Evolutionary conservation across 2,797 vertebrate genomes (phyloP).

Genomic region (Sciurus vulgaris): DNA sequence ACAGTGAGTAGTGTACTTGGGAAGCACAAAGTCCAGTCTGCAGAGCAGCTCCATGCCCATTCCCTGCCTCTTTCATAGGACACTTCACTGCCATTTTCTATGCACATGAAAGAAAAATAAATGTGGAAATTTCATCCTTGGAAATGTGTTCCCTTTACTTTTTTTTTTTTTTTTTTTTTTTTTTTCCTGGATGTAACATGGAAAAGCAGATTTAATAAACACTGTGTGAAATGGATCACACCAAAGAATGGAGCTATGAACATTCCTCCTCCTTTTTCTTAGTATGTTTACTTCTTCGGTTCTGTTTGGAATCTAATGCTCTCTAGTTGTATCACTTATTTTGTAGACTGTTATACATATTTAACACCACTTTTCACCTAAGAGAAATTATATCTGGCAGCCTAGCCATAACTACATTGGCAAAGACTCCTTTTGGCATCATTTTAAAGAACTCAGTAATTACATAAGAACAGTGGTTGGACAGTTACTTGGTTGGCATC

Average conservation of each 20-base stretch:
- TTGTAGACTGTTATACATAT: not conserved
- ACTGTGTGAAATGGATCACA: constrained; percentile 14
- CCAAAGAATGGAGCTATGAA: constrained; percentile 8
- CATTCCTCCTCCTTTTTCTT: not conserved
- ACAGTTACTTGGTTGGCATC: constrained; percentile 50
- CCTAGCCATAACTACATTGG: constrained; percentile 4
- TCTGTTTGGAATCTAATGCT: not conserved
- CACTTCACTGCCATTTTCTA: constrained; percentile 94
- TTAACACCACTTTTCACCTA: constrained; percentile 11
- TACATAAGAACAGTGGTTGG: not conserved
- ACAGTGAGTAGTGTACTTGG: constrained; percentile 88
- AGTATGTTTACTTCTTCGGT: constrained; percentile 54
- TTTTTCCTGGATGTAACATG: constrained; percentile 70
- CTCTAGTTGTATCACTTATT: not conserved
- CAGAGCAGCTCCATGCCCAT: constrained; percentile 88
- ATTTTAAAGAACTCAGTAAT: constrained; percentile 37
- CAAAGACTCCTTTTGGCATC: constrained; percentile 8
- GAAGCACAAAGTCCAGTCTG: constrained; percentile 88
- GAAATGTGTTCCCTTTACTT: constrained; percentile 84
- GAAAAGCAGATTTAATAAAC: constrained; percentile 63
- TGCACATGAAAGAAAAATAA: constrained; percentile 92
- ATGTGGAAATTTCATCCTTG: constrained; percentile 91
- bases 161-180: constrained; percentile 78
- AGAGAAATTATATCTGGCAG: constrained; percentile 22
- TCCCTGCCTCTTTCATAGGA: constrained; percentile 89